Evolutionary conservation across 2,888 invertebrate species (phyloP), one percentile per base, ranked within the genome.

Genomic region (Pecten maximus): DNA sequence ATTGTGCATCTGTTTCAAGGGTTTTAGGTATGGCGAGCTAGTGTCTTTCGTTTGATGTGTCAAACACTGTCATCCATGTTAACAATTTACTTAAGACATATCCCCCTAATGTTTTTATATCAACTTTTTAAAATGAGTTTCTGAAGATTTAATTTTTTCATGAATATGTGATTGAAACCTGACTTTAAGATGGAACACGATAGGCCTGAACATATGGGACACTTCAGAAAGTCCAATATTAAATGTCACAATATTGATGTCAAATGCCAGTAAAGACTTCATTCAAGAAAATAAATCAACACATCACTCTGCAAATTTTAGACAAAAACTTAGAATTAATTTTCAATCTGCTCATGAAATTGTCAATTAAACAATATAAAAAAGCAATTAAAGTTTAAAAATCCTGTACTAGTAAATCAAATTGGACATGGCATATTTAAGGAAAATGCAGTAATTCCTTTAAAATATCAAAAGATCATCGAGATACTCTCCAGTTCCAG

Each of bases 251-350:
- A 74, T 35, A 74, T 35, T 12, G 35, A 74, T 74, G 74, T 74
- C 74, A 74, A 74, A 74, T 74, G 74, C 12, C 74, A 74, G 28
- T 74, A 35, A 74, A 74, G 74, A 74, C 74, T 74, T 35, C 74
- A 35, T 35, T 74, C 28, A 74, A 35, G 74, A 74, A 74, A 74
- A 74, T 74, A 74, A 74, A 74, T 74, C 74, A 74, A 74, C 74
- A 74, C 10, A 8, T 74, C 35, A 74, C 74, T 35, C 28, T 74
- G 28, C 35, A 74, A 74, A 74, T 74, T 10, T 74, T 35, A 8
- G 74, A 74, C 74, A 74, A 74, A 74, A 74, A 74, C 35, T 28
- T 74, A 16, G 19, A 74, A 74, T 74, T 35, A 35, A 28, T 74
- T 3, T 54, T 74, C 35, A 74, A 74, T 74, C 35, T 35, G 74